Evolutionary conservation across 2,797 vertebrate species (phyloP), one percentile per base, ranked within the genome.

Genomic region (Poecilia gillii): DNA sequence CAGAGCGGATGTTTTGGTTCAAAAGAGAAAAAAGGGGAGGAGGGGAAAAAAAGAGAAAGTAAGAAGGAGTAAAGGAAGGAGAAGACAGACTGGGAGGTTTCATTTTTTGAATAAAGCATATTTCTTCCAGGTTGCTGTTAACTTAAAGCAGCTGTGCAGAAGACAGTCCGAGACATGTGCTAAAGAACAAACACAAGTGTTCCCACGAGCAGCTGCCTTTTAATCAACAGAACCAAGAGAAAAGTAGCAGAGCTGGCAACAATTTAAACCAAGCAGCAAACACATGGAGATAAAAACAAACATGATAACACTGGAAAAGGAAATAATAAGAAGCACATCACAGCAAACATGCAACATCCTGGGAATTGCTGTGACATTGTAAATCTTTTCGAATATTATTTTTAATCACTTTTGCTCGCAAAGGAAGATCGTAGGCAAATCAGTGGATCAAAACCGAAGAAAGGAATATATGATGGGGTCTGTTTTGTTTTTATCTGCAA

Each of bases 1-100:
- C 85, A 81, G 75, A 73, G 88, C 85, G 88, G 92, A 93, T 95
- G 93, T 95, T 95, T 94, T 94, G 91, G 90, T 95, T 95, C 94
- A 88, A 95, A 95, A 86, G 81, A 79, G 75, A 78, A 80, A 84
- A 80, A 89, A 80, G 77, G 36, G 64, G 41, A 62, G 51, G 7
- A 13, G 43, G 49, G 7, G 1, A 23, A 25, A 47, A 45, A 46
- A 64, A 75, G 18, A 47, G 57, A 64, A 33, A 85, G 81, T 64
- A 66, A 90, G 79, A 80, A 81, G 78, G 84, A 49, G 78, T 77
- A 77, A 80, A 79, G 55, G 73, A 81, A 84, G 73, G 80, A 74
- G 75, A 77, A 72, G 84, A 75, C 8, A 31, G 76, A 87, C 84
- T 83, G 89, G 91, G 90, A 88, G 91, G 89, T 71, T n/a, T 85